Evolutionary conservation across 2,113 vertebrate species (phyloP), one percentile per base, ranked within the genome.

Genomic region (Gila orcuttii): DNA sequence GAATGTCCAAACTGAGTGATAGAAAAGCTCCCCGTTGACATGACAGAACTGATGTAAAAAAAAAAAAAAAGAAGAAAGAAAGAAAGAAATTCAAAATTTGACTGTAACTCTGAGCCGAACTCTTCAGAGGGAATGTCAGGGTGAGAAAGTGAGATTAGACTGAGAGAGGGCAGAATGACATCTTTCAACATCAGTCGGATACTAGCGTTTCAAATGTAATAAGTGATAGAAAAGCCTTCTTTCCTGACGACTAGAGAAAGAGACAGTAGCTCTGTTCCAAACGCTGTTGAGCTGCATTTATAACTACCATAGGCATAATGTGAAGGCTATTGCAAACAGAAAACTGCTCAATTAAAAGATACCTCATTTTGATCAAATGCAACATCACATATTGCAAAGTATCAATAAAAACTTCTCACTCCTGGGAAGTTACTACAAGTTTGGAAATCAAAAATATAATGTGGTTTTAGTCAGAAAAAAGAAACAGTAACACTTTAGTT

Each of bases 281-380:
- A 79, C 33, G 57, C 47, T 81, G 75, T 52, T 39, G 13, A 76
- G 73, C 73, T 50, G 73, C 21, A 74, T 68, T 68, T 19, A 4
- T 25, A 60, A 7, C 1, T 23, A 57, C 17, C 50, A 52, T 21
- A 21, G 6, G 19, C 6, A 2, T 57, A 57, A 57, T 21, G 55
- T 21, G 19, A 57, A 21, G 6, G 19, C 55, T 8, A 57, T 39
- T 23, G 17, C 33, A 23, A 71, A 69, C 8, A 39, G 31, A 33
- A 39, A 39, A 71, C 4, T 5, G 33, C 33, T 11, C 23, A 71
- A 71, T 23, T 12, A 39, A 71, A 71, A 42, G 2, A 71, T 23
- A 71, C 3, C 64, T 19, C 1, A 33, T 33, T 68, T 33, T 33
- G 31, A 66, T 25, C 25, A 64, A 31, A 64, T 15, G 25, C 25